Evolutionary conservation across 1,140 invertebrate species (phyloP).

Genomic region (Orchestia grillus): DNA sequence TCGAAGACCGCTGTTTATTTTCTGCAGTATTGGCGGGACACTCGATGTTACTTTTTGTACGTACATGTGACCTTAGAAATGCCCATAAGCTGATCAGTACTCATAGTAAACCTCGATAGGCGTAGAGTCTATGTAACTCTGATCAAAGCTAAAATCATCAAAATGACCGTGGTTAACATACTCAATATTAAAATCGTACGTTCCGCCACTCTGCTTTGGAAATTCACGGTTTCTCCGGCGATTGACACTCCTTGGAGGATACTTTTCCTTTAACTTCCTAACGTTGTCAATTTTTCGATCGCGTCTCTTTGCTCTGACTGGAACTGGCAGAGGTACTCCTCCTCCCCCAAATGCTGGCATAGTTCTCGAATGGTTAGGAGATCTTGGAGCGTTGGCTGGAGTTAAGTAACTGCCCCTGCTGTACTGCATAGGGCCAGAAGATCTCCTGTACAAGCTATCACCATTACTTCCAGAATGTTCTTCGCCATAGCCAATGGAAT

Average conservation of each 20-base stretch:
- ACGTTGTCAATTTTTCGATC: neutral
- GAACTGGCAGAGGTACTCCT: neutral
- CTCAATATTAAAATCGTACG: neutral
- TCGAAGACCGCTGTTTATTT: too few species aligned
- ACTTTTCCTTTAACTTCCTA: neutral
- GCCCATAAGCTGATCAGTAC: neutral
- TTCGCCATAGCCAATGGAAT: neutral
- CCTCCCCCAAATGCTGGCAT: neutral
- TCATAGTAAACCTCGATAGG: constrained; percentile 20
- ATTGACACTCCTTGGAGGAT: neutral
- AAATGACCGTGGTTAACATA: neutral
- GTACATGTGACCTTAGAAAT: neutral
- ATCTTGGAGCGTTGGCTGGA: neutral
- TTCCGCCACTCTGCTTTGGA: neutral
- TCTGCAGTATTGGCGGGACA: neutral
- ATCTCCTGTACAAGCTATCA: neutral
- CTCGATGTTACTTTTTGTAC: neutral
- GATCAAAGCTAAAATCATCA: neutral
- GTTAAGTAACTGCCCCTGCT: neutral
- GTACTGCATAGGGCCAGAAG: neutral
- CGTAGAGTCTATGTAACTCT: neutral
- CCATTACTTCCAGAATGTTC: neutral
- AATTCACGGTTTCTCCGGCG: neutral
- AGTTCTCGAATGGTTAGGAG: neutral
- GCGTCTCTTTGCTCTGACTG: neutral